Conservation (phyloP, 2,888 invertebrate species). For the Tenodera sinensis region DNA sequence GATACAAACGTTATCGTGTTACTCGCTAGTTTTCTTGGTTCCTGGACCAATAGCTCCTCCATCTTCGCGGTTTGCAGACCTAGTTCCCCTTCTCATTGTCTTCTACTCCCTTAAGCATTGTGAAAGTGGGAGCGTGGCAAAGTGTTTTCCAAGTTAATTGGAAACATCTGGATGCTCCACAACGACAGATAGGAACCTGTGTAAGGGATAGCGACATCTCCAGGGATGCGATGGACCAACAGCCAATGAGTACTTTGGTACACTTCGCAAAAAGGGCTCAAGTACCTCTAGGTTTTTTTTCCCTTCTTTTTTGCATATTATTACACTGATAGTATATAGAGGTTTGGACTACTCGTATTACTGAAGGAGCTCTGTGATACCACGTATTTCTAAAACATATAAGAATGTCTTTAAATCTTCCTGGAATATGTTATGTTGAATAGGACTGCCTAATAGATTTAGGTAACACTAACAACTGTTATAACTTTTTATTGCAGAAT, state of each 20-base stretch:
- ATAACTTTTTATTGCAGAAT: no score
- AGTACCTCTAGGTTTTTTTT: background rate
- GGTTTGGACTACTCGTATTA: no score
- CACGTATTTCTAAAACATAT: no score
- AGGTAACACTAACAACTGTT: no score
- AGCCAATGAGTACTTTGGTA: constrained; percentile 14
- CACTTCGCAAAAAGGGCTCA: background rate
- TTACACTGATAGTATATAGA: no score
- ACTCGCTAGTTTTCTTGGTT: background rate
- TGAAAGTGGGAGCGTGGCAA: constrained; percentile 2
- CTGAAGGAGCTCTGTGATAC: no score
- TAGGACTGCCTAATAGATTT: no score
- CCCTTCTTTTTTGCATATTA: no score
- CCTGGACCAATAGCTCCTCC: background rate
- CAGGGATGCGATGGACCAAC: constrained; percentile 23
- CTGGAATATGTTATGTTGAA: no score
- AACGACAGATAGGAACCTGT: constrained; percentile 8
- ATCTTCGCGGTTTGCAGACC: background rate
- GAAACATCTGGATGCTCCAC: constrained; percentile 27
- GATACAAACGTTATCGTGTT: background rate
- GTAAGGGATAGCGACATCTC: constrained; percentile 20
- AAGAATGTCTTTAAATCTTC: no score
- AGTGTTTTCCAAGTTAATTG: constrained; percentile 31
- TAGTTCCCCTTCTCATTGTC: background rate
- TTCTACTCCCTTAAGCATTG: background rate